Conservation (phyloP, 2,113 vertebrate species). For the Sphaerodactylus townsendi region DNA sequence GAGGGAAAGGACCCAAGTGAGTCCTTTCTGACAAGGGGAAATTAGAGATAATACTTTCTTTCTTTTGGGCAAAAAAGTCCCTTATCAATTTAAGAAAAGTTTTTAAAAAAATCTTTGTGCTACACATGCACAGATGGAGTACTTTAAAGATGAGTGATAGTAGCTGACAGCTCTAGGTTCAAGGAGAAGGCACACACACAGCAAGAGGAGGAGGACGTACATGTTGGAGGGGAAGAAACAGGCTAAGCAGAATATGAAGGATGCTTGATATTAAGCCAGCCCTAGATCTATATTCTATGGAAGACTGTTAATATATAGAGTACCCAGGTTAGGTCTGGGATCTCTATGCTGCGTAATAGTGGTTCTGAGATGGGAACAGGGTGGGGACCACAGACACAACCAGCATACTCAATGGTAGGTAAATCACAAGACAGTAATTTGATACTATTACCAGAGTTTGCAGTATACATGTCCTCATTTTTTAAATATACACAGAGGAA, state of each 20-base stretch:
- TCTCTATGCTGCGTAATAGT: too few species aligned
- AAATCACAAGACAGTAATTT: too few species aligned
- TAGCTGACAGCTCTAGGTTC: neutral
- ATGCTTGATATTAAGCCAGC: neutral
- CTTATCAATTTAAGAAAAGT: neutral
- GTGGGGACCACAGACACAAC: too few species aligned
- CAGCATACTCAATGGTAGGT: too few species aligned
- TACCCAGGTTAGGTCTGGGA: too few species aligned
- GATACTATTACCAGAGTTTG: neutral
- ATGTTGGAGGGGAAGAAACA: neutral
- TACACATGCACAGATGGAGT: neutral
- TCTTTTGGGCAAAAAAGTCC: neutral
- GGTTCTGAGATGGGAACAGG: too few species aligned
- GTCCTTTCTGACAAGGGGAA: too few species aligned
- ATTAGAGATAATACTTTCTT: too few species aligned
- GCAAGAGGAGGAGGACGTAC: neutral
- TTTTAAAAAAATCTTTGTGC: neutral
- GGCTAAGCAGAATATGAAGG: neutral
- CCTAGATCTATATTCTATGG: neutral
- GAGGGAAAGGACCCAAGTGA: neutral
- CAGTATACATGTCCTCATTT: neutral
- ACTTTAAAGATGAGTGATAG: neutral
- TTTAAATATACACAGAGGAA: neutral
- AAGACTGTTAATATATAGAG: neutral
- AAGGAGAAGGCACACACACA: neutral